These are phyloP conservation scores for Drosophila kanapiae DNA, from an alignment of 1,140 invertebrate species.

Conservation along the genomic window DNA sequence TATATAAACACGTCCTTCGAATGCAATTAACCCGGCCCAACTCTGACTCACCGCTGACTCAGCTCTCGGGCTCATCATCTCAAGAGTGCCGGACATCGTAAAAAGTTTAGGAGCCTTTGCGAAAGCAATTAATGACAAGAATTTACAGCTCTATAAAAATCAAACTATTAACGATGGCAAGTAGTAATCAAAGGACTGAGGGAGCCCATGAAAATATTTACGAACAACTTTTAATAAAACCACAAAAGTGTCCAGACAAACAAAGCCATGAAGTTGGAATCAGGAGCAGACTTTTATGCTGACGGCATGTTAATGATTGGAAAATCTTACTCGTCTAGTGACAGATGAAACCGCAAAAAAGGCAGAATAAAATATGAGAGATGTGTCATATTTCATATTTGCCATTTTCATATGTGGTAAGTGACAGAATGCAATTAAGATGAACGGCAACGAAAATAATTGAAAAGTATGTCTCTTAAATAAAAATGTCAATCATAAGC, in stretches of 20 bases:
- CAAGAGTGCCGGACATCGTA: slow-evolving; percentile 11
- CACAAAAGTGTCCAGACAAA: slow-evolving; percentile 37
- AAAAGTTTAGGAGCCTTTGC: slow-evolving; percentile 25
- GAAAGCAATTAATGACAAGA: slow-evolving; percentile 48
- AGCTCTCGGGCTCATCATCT: slow-evolving; percentile 10
- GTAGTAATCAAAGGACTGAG: slow-evolving; percentile 12
- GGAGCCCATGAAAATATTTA: slow-evolving; percentile 43
- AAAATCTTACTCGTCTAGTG: slow-evolving; percentile 43
- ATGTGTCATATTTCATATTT: slow-evolving; percentile 36
- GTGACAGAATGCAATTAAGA: slow-evolving; percentile 60
- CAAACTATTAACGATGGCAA: slow-evolving; percentile 41
- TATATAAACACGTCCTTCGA: not conserved
- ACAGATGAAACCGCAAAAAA: slow-evolving; percentile 49
- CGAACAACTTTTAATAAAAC: slow-evolving; percentile 44
- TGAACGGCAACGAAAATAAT: slow-evolving; percentile 22
- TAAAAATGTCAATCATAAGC: slow-evolving; percentile 50
- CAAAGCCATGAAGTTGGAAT: slow-evolving; percentile 18
- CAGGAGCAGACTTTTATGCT: slow-evolving; percentile 55
- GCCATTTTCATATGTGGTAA: slow-evolving; percentile 35
- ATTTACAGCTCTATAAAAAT: slow-evolving; percentile 60
- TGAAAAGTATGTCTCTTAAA: slow-evolving; percentile 34
- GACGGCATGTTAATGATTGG: slow-evolving; percentile 56
- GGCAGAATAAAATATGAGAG: slow-evolving; percentile 17
- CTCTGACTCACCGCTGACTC: slow-evolving; percentile 29
- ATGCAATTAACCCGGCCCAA: slow-evolving; percentile 13